Evolutionary conservation across 1,140 invertebrate species (phyloP).

Genomic region (Arion vulgaris): DNA sequence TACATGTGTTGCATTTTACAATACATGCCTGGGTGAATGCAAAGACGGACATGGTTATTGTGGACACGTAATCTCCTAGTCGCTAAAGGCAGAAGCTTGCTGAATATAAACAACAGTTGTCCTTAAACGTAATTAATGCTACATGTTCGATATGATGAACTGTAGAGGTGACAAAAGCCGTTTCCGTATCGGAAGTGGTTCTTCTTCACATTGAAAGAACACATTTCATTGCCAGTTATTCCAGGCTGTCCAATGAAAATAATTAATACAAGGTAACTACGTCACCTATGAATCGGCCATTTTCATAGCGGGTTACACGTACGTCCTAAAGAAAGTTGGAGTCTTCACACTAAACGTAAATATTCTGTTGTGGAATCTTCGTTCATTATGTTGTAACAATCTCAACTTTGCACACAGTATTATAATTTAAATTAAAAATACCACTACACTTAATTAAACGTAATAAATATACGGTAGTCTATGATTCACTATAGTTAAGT

Average conservation of each 20-base stretch:
- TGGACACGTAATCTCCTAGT: background rate
- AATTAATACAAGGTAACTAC: slow-evolving; percentile 29
- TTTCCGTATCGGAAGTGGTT: background rate
- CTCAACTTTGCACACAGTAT: background rate
- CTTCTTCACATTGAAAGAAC: background rate
- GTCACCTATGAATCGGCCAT: slow-evolving; percentile 25
- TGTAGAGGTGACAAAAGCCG: background rate
- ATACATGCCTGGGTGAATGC: background rate
- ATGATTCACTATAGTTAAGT: too few species aligned
- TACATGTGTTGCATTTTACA: too few species aligned
- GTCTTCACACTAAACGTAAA: background rate
- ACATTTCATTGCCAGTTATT: slow-evolving; percentile 10
- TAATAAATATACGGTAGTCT: too few species aligned
- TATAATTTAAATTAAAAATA: background rate
- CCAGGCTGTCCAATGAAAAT: slow-evolving; percentile 27
- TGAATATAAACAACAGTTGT: background rate
- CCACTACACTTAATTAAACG: too few species aligned
- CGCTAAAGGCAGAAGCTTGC: background rate
- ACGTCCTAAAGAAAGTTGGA: slow-evolving; percentile 7
- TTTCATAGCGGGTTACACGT: slow-evolving; percentile 31
- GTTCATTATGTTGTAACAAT: background rate
- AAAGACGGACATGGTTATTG: background rate
- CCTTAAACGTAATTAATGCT: too few species aligned
- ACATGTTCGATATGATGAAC: background rate
- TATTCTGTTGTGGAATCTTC: background rate